These are phyloP conservation scores for Reinhardtius hippoglossoides DNA, from an alignment of 2,113 vertebrate species.

Conservation along the genomic window DNA sequence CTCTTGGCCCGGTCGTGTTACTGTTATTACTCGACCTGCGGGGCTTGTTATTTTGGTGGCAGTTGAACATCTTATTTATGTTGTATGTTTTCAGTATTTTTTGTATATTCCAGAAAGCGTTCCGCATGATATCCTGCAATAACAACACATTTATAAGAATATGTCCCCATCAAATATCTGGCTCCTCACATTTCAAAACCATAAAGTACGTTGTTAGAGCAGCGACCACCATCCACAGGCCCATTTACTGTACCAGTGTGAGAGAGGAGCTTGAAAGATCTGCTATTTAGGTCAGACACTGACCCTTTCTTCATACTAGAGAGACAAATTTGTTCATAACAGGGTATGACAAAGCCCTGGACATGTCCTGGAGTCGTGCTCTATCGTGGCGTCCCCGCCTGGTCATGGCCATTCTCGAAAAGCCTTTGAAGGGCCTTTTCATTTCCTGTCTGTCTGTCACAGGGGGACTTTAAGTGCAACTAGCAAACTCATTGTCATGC, in stretches of 20 bases:
- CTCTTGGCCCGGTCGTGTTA: background rate
- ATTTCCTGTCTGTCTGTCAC: conserved; percentile 81
- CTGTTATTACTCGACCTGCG: background rate
- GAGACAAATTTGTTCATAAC: conserved; percentile 21
- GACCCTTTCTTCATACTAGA: conserved; percentile 5
- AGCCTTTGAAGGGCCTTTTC: conserved; percentile 79
- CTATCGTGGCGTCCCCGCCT: conserved; percentile 22
- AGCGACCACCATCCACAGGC: background rate
- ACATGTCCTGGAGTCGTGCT: conserved; percentile 43
- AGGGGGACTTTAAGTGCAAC: conserved; percentile 35
- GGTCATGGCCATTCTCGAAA: conserved; percentile 46
- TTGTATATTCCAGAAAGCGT: background rate
- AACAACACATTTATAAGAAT: background rate
- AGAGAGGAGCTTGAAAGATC: conserved; percentile 1
- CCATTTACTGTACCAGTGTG: background rate
- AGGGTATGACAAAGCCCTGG: conserved; percentile 24
- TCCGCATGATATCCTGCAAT: background rate
- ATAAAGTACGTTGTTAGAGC: background rate
- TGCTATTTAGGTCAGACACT: conserved; percentile 43
- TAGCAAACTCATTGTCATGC: conserved; percentile 48
- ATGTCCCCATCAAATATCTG: background rate
- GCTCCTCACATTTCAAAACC: background rate
- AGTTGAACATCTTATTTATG: background rate
- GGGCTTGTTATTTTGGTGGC: background rate
- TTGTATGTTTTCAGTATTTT: background rate